Conservation (phyloP, 2,888 invertebrate genomes). For the Acanthacorydalis orientalis region DNA sequence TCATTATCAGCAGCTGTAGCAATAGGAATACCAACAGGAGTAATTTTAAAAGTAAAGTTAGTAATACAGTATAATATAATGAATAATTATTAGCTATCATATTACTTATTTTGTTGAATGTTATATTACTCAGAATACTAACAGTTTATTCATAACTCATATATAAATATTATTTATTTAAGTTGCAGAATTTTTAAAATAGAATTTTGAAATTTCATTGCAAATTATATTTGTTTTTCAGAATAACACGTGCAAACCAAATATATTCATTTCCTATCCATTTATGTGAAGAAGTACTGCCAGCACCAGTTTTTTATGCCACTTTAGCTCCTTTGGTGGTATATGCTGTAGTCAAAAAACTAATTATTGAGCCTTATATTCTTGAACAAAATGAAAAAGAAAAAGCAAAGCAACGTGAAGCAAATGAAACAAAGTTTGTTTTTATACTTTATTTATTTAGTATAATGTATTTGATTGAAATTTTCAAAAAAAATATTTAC, state of each 20-base stretch:
- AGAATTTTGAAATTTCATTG: background rate
- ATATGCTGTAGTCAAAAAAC: conserved; percentile 66
- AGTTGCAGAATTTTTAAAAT: too few species aligned
- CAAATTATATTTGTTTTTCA: conserved; percentile 21
- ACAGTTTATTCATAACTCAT: too few species aligned
- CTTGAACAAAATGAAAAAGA: conserved; percentile 62
- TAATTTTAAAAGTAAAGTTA: conserved; percentile 75
- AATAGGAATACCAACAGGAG: conserved; percentile 75
- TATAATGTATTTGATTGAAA: background rate
- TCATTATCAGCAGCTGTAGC: conserved; percentile 70
- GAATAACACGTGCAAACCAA: conserved; percentile 74
- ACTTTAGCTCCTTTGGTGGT: conserved; percentile 72
- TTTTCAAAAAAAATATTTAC: background rate
- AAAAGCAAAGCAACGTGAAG: conserved; percentile 65
- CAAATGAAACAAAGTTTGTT: conserved; percentile 48
- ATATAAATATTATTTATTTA: too few species aligned
- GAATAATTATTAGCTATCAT: background rate
- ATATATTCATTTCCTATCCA: conserved; percentile 79
- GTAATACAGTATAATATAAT: conserved; percentile 9
- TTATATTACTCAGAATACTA: too few species aligned
- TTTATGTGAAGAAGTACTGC: conserved; percentile 76
- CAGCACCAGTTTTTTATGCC: conserved; percentile 85
- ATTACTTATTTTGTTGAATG: too few species aligned
- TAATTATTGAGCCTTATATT: conserved; percentile 71
- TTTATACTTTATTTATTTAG: conserved; percentile 5